phyloP scores from a whole-genome alignment of 2,888 invertebrate genomes.

The Hydropsyche betteni region DNA sequence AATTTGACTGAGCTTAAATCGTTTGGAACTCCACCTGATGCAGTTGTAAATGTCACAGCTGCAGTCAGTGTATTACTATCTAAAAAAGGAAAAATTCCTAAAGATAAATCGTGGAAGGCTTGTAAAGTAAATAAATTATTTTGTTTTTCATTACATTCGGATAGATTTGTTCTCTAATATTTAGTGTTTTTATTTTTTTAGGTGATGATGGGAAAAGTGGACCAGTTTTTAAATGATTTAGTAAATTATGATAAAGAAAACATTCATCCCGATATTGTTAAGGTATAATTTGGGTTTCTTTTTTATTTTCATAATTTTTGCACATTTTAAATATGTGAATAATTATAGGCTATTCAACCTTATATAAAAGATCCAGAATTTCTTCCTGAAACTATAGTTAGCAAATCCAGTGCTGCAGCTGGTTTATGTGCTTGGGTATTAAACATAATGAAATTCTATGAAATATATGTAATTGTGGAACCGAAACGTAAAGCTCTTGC shows the following conservation, averaged over 20 bases:
- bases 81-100: slow-evolving; percentile 84
- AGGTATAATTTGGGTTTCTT: slow-evolving; percentile 67
- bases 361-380: slow-evolving; percentile 80
- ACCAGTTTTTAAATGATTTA: slow-evolving; percentile 83
- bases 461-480: slow-evolving; percentile 90
- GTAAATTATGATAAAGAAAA: slow-evolving; percentile 93
- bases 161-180: not conserved
- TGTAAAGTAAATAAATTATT: slow-evolving; percentile 69
- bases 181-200: slow-evolving; percentile 53
- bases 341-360: slow-evolving; percentile 63
- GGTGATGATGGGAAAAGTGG: slow-evolving; percentile 88
- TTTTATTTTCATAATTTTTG: not conserved
- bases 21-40: slow-evolving; percentile 89
- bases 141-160: not conserved
- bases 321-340: not conserved
- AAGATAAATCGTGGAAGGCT: slow-evolving; percentile 92
- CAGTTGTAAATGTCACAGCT: slow-evolving; percentile 86
- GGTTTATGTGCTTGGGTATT: slow-evolving; percentile 95
- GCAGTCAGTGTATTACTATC: slow-evolving; percentile 90
- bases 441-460: slow-evolving; percentile 89
- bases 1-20: slow-evolving; percentile 95
- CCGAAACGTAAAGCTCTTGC: slow-evolving; percentile 88
- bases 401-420: slow-evolving; percentile 91
- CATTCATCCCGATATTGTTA: slow-evolving; percentile 87
- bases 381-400: slow-evolving; percentile 80